Evolutionary conservation across 2,113 vertebrate species (phyloP).

Genomic region (Acrocephalus kingi): DNA sequence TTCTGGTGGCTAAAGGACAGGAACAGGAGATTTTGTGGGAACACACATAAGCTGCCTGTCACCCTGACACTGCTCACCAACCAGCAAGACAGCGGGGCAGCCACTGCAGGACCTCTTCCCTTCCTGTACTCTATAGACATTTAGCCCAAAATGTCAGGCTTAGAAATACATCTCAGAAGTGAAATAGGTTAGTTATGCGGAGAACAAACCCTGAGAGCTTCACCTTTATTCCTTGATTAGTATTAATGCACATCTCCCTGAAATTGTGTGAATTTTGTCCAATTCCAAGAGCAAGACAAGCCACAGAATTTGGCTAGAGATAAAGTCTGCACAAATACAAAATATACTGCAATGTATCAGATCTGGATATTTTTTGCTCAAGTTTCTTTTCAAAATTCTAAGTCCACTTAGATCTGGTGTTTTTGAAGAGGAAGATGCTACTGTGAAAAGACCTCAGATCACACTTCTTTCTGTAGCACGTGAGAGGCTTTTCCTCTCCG

Average conservation of each 20-base stretch:
- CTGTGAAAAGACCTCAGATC: constrained; percentile 13
- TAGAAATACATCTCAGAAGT: neutral
- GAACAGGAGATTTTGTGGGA: neutral
- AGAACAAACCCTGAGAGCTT: neutral
- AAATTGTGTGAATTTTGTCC: neutral
- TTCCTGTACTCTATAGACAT: neutral
- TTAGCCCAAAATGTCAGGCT: constrained; percentile 2
- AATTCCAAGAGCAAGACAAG: neutral
- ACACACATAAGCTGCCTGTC: neutral
- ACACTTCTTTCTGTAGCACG: neutral
- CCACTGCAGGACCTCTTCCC: neutral
- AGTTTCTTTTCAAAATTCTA: neutral
- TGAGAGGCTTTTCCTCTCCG: neutral
- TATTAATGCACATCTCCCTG: neutral
- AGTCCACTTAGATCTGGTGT: neutral
- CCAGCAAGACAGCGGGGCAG: neutral
- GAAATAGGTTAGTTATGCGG: neutral
- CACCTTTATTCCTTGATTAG: neutral
- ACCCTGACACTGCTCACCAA: neutral
- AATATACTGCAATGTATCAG: neutral
- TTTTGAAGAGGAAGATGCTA: neutral
- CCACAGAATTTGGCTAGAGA: neutral
- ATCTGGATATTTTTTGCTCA: neutral
- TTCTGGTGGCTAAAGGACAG: neutral
- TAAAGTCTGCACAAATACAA: neutral